Percentiles rank a stretch among this genome's conserved stretches.
Evolutionary conservation across 2,797 vertebrate species (phyloP).

Genomic region (Squalus acanthias): DNA sequence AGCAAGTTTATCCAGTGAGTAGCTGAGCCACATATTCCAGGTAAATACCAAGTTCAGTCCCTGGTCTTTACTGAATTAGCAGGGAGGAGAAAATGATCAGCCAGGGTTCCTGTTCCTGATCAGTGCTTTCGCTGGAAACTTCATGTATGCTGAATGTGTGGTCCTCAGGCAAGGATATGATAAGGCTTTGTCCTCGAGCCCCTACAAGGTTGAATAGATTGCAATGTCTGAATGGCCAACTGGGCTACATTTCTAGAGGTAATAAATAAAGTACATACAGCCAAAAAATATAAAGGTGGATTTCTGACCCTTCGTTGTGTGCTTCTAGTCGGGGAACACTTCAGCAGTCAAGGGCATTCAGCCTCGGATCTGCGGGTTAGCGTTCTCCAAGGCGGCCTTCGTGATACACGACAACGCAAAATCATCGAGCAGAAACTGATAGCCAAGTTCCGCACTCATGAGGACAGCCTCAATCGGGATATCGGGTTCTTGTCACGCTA

Average conservation of each 20-base stretch:
- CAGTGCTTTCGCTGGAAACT: not conserved
- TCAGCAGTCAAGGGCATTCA: too few relatives aligned
- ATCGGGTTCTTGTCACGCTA: too few relatives aligned
- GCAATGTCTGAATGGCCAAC: not conserved
- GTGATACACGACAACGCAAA: too few relatives aligned
- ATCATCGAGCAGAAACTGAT: too few relatives aligned
- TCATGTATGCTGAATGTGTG: not conserved
- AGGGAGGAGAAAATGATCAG: not conserved
- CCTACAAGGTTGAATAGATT: not conserved
- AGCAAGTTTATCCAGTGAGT: constrained; percentile 11
- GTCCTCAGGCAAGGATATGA: not conserved
- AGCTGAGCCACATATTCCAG: not conserved
- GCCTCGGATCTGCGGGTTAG: too few relatives aligned
- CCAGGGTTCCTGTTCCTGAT: not conserved
- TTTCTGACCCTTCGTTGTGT: not conserved
- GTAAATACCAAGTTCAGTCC: not conserved
- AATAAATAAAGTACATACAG: not conserved
- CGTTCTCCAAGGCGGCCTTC: too few relatives aligned
- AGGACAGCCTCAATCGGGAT: too few relatives aligned
- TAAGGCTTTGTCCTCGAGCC: not conserved
- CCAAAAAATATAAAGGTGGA: not conserved
- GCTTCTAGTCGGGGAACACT: not conserved
- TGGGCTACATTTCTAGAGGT: not conserved
- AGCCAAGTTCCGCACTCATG: too few relatives aligned
- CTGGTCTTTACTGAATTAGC: not conserved